Percentiles rank a stretch among this genome's conserved stretches.
Evolutionary conservation across 2,888 invertebrate genomes (phyloP).

Genomic region (Terebella lapidaria): DNA sequence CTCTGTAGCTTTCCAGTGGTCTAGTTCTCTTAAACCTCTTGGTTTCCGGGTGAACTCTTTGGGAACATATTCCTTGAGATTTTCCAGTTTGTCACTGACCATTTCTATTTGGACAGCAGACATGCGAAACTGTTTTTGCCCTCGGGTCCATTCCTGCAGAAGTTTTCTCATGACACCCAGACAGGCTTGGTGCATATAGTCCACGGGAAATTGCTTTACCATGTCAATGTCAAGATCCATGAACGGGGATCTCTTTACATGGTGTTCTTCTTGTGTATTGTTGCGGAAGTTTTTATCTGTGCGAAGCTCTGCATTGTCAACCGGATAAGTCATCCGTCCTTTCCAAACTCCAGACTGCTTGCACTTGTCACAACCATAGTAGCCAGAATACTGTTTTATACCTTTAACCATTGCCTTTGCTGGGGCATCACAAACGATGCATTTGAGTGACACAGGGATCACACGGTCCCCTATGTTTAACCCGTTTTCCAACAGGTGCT

Average conservation of each 20-base stretch:
- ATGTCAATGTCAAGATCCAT: constrained; percentile 8
- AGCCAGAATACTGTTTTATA: constrained; percentile 15
- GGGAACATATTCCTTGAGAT: neutral
- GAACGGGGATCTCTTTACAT: constrained; percentile 4
- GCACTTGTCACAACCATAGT: constrained; percentile 20
- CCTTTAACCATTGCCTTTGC: constrained; percentile 17
- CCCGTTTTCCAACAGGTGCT: neutral
- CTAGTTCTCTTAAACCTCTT: neutral
- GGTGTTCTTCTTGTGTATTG: constrained; percentile 1
- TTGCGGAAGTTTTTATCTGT: neutral
- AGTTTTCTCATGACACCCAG: constrained; percentile 3
- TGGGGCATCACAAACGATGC: constrained; percentile 22
- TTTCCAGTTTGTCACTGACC: neutral
- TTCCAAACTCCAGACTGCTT: constrained; percentile 11
- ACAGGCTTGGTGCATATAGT: constrained; percentile 4
- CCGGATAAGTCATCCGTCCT: constrained; percentile 1
- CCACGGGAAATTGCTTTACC: constrained; percentile 6
- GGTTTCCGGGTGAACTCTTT: neutral
- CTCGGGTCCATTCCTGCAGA: neutral
- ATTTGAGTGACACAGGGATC: constrained; percentile 2
- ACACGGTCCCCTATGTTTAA: too few relatives aligned
- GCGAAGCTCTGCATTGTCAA: neutral
- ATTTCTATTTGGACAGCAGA: neutral
- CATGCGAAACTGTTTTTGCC: neutral
- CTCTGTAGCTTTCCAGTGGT: neutral